Evolutionary conservation across 2,797 vertebrate species (phyloP).

Genomic region (Microctenopoma stevenorrisi): DNA sequence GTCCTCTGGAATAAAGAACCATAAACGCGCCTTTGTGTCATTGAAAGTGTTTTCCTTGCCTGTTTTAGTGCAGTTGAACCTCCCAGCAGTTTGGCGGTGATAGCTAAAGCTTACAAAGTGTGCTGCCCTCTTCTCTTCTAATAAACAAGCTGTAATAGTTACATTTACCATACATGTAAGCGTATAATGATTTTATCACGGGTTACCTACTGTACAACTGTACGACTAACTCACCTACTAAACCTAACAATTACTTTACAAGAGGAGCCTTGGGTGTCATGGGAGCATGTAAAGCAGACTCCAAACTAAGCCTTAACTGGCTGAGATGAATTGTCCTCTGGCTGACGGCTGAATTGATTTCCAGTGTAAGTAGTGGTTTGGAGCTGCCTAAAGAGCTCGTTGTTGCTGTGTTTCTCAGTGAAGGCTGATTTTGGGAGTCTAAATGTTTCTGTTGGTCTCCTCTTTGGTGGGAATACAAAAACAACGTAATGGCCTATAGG

Average conservation of each 20-base stretch:
- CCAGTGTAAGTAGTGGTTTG: constrained; percentile 19
- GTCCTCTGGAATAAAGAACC: too few relatives aligned
- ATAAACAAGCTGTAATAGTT: too few relatives aligned
- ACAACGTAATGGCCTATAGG: constrained; percentile 38
- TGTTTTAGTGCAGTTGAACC: too few relatives aligned
- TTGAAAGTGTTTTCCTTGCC: too few relatives aligned
- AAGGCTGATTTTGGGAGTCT: constrained; percentile 13
- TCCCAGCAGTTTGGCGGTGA: too few relatives aligned
- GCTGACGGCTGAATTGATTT: constrained; percentile 49
- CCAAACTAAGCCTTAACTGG: constrained; percentile 29
- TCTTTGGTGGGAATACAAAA: constrained; percentile 48
- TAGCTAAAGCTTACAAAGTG: too few relatives aligned
- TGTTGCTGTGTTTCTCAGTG: not conserved
- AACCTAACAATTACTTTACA: constrained; percentile 18
- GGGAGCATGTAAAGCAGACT: constrained; percentile 21
- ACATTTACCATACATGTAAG: not conserved
- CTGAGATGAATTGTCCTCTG: constrained; percentile 28
- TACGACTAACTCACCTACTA: constrained; percentile 6
- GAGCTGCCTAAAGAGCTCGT: not conserved
- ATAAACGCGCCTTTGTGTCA: too few relatives aligned
- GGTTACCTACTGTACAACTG: not conserved
- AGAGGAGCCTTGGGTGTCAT: constrained; percentile 1
- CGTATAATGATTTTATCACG: not conserved
- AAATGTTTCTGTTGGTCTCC: constrained; percentile 48
- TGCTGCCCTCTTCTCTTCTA: too few relatives aligned